Conservation (phyloP, 2,113 vertebrate species). For the Xenopus laevis region DNA sequence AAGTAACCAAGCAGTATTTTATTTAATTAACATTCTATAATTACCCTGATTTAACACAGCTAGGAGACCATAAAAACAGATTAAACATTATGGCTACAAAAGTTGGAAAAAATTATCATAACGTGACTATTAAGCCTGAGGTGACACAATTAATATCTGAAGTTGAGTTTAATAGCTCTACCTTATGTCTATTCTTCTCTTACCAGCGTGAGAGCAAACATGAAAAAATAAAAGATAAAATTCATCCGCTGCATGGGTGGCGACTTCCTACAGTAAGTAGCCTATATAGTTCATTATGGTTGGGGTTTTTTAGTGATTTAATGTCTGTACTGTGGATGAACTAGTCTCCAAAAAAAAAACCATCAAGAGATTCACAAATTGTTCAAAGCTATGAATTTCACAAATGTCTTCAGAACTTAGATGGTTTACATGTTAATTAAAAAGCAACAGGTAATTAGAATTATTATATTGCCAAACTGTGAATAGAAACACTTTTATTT, state of each 20-base stretch:
- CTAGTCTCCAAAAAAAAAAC: not conserved
- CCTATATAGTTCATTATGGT: slow-evolving; percentile 34
- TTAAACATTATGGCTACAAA: slow-evolving; percentile 74
- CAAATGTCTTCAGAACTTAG: too few relatives aligned
- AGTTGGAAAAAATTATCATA: slow-evolving; percentile 70
- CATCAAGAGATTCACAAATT: too few relatives aligned
- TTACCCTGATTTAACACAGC: slow-evolving; percentile 74
- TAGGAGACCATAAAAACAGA: slow-evolving; percentile 71
- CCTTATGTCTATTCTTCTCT: slow-evolving; percentile 50
- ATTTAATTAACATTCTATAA: slow-evolving; percentile 76
- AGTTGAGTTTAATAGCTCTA: slow-evolving; percentile 67
- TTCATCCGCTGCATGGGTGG: slow-evolving; percentile 41
- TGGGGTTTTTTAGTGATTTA: slow-evolving; percentile 21
- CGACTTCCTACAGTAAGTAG: slow-evolving; percentile 38
- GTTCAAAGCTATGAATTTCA: too few relatives aligned
- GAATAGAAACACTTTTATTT: too few relatives aligned
- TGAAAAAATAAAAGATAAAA: slow-evolving; percentile 52
- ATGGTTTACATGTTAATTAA: too few relatives aligned
- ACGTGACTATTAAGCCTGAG: slow-evolving; percentile 77
- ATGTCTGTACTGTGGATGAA: slow-evolving; percentile 25
- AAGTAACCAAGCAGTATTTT: slow-evolving; percentile 66
- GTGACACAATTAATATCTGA: slow-evolving; percentile 75
- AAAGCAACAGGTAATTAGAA: too few relatives aligned
- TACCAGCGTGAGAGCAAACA: slow-evolving; percentile 50
- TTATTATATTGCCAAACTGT: too few relatives aligned